Evolutionary conservation across 2,113 vertebrate genomes (phyloP).

Genomic region (Leucosticte australis): DNA sequence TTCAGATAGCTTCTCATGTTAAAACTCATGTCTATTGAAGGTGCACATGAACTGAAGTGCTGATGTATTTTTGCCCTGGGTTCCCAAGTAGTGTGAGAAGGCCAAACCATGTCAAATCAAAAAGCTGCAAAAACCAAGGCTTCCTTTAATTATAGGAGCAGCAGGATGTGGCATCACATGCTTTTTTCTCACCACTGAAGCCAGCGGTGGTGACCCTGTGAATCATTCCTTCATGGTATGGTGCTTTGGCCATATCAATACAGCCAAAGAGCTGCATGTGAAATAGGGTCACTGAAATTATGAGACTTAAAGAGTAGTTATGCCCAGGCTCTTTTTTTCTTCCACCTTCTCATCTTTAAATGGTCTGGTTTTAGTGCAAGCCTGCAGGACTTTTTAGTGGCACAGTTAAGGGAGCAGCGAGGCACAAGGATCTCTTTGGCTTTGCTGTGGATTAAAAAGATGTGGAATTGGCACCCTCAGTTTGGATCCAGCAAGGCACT

Average conservation of each 20-base stretch:
- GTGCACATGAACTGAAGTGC: background rate
- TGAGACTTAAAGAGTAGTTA: background rate
- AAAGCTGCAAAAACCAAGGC: background rate
- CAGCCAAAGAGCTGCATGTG: background rate
- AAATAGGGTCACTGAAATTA: background rate
- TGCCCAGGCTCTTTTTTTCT: background rate
- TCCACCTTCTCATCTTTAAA: background rate
- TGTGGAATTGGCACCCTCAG: background rate
- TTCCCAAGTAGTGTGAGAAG: background rate
- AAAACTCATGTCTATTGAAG: background rate
- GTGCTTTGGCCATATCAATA: background rate
- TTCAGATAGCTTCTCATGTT: background rate
- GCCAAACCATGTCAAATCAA: background rate
- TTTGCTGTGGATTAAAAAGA: background rate
- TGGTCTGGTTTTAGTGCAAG: background rate
- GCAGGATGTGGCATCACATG: background rate
- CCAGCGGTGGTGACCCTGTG: background rate
- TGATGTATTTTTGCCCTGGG: background rate
- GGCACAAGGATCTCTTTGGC: background rate
- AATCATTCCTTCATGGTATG: background rate
- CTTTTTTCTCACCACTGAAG: background rate
- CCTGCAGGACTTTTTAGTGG: background rate
- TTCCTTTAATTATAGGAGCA: background rate
- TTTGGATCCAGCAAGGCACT: background rate
- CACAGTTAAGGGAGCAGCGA: background rate